Conservation (phyloP, 2,797 vertebrate genomes). For the Pantherophis alleghaniensis region DNA sequence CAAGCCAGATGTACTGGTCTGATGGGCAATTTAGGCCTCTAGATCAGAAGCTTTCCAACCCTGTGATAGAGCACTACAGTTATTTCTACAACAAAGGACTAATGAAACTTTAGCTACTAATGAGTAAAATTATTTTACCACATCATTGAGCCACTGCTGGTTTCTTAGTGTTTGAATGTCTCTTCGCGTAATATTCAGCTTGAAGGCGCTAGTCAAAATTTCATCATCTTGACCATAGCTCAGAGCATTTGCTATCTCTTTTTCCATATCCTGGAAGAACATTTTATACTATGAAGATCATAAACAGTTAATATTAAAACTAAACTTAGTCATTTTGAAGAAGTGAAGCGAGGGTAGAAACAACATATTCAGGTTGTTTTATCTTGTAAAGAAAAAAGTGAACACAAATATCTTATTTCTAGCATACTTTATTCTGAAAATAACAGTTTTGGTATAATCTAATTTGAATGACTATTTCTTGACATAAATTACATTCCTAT, state of each 20-base stretch:
- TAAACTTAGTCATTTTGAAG: not conserved
- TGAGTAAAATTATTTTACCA: constrained; percentile 70
- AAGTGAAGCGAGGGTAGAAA: not conserved
- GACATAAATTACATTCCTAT: not conserved
- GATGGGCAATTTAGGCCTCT: not conserved
- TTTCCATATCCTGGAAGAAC: constrained; percentile 83
- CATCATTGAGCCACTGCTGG: constrained; percentile 88
- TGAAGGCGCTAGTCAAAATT: constrained; percentile 87
- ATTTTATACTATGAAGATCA: not conserved
- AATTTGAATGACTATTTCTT: not conserved
- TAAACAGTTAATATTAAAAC: not conserved
- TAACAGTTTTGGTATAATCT: not conserved
- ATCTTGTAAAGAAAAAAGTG: not conserved
- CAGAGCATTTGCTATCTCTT: constrained; percentile 79
- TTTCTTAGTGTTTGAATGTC: constrained; percentile 86
- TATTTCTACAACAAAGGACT: constrained; percentile 4
- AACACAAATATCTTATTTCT: not conserved
- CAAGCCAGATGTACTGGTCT: not conserved
- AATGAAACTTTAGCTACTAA: not conserved
- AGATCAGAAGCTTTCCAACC: not conserved
- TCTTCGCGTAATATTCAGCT: constrained; percentile 84
- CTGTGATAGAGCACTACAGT: not conserved
- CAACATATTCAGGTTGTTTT: not conserved
- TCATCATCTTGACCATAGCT: constrained; percentile 76
- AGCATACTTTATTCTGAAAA: not conserved